These are phyloP conservation scores for Dexiosoma caninum DNA, from an alignment of 2,888 invertebrate genomes.

Conservation along the genomic window DNA sequence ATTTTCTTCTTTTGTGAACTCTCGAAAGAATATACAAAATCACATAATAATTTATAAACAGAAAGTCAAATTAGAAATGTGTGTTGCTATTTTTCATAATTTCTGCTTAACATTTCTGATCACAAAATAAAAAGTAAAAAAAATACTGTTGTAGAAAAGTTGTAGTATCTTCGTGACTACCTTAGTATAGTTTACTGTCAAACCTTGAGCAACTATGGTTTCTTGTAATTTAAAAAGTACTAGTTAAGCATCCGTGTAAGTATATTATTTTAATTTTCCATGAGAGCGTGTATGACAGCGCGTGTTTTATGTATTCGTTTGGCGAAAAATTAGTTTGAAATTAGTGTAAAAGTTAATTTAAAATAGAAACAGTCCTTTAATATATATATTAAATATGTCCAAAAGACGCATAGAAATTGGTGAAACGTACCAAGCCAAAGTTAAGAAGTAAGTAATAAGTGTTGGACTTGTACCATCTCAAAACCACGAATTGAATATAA, in stretches of 20 bases:
- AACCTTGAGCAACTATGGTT: neutral
- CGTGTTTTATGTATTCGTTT: neutral
- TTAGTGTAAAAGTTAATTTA: neutral
- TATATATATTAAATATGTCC: conserved; percentile 80
- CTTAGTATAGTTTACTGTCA: too few species aligned
- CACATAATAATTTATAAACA: too few species aligned
- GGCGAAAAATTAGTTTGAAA: neutral
- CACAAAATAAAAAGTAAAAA: too few species aligned
- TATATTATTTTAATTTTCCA: conserved; percentile 5
- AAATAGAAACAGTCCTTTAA: neutral
- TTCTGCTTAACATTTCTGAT: too few species aligned
- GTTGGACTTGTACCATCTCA: neutral
- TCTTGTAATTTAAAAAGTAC: neutral
- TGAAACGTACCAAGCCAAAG: conserved; percentile 84
- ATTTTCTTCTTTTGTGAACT: too few species aligned
- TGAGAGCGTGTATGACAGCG: neutral
- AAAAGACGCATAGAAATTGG: conserved; percentile 92
- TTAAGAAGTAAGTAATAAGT: conserved; percentile 82
- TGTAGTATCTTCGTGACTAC: too few species aligned
- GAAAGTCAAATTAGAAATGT: too few species aligned
- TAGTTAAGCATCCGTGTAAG: conserved; percentile 6
- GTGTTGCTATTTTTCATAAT: too few species aligned
- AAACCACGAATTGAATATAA: neutral
- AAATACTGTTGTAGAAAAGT: too few species aligned
- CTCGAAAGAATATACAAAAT: too few species aligned